phyloP scores from a whole-genome alignment of 1,140 invertebrate genomes.

The Drosophila bifasciata region DNA sequence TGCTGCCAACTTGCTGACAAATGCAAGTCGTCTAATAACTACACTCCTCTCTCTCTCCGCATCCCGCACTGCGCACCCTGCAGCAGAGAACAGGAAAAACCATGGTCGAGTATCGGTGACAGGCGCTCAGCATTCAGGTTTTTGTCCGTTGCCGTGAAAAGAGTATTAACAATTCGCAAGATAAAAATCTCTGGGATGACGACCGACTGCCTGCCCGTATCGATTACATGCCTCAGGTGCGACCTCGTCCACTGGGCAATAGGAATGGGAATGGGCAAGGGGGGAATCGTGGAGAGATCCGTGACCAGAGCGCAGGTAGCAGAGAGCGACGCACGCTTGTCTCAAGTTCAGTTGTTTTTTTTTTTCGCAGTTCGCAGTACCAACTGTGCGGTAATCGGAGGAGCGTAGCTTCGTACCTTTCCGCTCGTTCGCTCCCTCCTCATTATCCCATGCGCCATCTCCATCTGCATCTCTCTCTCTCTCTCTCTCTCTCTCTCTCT shows the following conservation, averaged over 20 bases:
- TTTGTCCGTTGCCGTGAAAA: slow-evolving; percentile 49
- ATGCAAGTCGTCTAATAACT: slow-evolving; percentile 59
- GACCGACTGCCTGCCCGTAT: slow-evolving; percentile 58
- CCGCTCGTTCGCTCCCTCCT: slow-evolving; percentile 11
- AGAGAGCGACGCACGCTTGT: slow-evolving; percentile 53
- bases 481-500: slow-evolving; percentile 23
- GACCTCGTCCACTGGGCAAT: slow-evolving; percentile 59
- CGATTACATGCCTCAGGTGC: slow-evolving; percentile 80
- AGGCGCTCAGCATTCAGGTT: slow-evolving; percentile 49
- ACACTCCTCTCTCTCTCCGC: background rate
- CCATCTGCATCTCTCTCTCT: slow-evolving; percentile 8
- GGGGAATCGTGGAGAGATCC: background rate
- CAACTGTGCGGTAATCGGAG: slow-evolving; percentile 63
- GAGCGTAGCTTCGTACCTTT: slow-evolving; percentile 19
- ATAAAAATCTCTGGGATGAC: slow-evolving; percentile 62
- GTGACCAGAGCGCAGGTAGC: background rate
- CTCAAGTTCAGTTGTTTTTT: slow-evolving; percentile 65
- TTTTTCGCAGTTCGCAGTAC: slow-evolving; percentile 46
- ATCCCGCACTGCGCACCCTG: no score
- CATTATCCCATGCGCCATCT: slow-evolving; percentile 7
- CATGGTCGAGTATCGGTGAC: slow-evolving; percentile 35
- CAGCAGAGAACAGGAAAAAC: no score
- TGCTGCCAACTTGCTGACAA: slow-evolving; percentile 75
- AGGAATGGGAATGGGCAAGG: background rate
- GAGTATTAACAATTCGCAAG: slow-evolving; percentile 81